phyloP scores from a whole-genome alignment of 2,113 vertebrate species.

The Stegostoma tigrinum region DNA sequence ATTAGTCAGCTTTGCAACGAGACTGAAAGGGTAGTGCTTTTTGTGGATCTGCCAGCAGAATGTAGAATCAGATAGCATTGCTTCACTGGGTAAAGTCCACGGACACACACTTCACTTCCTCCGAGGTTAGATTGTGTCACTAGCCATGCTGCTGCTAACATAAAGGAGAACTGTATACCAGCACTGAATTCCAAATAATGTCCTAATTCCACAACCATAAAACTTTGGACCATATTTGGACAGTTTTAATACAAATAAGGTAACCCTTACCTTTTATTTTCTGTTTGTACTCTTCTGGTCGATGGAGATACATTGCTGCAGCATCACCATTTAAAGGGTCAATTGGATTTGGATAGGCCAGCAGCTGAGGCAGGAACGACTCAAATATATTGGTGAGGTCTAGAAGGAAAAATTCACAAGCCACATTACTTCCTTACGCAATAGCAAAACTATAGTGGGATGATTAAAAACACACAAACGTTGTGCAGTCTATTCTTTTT shows the following conservation, averaged over 20 bases:
- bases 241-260: slow-evolving; percentile 2
- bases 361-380: slow-evolving; percentile 95
- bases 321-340: slow-evolving; percentile 95
- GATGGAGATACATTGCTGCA: slow-evolving; percentile 97
- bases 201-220: background rate
- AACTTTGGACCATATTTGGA: background rate
- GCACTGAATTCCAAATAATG: background rate
- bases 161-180: background rate
- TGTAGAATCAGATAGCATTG: background rate
- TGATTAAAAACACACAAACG: background rate
- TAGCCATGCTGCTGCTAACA: background rate
- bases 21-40: background rate
- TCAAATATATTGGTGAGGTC: slow-evolving; percentile 99
- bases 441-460: background rate
- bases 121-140: background rate
- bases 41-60: background rate
- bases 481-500: background rate
- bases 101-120: background rate
- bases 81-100: background rate
- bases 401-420: slow-evolving; percentile 49
- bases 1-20: background rate
- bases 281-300: slow-evolving; percentile 98
- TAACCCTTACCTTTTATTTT: slow-evolving; percentile 88
- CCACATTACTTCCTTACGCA: background rate
- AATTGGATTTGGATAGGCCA: slow-evolving; percentile 96